Base-by-base conservation (phyloP, 2,113 vertebrate genomes). In the Sapayoa aenigma region DNA sequence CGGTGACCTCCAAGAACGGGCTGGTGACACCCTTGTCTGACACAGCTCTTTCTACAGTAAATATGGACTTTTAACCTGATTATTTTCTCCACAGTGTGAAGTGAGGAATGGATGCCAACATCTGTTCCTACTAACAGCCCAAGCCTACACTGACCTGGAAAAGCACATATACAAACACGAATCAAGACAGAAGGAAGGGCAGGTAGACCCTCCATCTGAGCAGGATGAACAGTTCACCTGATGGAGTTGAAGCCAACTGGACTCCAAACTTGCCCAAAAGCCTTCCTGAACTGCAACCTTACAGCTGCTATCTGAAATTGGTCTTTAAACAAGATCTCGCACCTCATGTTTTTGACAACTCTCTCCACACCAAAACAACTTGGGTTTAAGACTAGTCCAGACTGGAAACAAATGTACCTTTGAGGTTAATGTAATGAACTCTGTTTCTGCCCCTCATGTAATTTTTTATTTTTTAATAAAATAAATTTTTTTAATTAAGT, bases 91-190 rank as follows among this genome's bases (percentile, higher is more conserved):
- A 20, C 56, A 55, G 72, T 46, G 50, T 67, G 79, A 84, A 92
- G 41, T 16, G n/a, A 83, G n/a, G 25, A 15, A 41, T 0, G 0
- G 37, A 37, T 53, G 20, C 1, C 25, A 55, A 46, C 33, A 24
- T 33, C 39, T 87, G 33, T 78, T 81, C 39, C 23, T 17, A 25
- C 18, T 28, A 68, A 44, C 60, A 89, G 21, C 20, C 25, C 33
- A 81, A 49, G n/a, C 11, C 27, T n/a, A 18, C 10, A 1, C 0
- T 14, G 14, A 3, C 39, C 31, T 60, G 44, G 44, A 72, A 67
- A 82, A 87, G 13, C 23, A 33, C 47, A 55, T 90, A 12, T 20
- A 52, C 11, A 21, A 58, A 10, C 0, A 1, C 21, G 30, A 88
- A 55, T 22, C 37, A 21, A 22, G 42, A 73, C 15, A 63, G 58